Base-by-base conservation (phyloP, 2,888 invertebrate species). In the Pterobdella sp. region DNA sequence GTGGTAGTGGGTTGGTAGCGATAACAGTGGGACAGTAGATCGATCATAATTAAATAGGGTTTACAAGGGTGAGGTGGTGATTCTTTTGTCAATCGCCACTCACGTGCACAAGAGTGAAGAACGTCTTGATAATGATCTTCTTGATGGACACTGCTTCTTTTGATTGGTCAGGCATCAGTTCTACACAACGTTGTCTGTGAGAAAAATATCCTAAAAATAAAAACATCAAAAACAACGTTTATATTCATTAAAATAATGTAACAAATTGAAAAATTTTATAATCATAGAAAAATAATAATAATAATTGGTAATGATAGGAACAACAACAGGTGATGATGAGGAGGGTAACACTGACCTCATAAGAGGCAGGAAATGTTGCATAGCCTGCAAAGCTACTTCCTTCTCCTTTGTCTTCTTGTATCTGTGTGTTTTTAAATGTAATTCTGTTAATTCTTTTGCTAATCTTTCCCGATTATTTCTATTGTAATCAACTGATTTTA, bases 41-140 rank as follows among this genome's bases (percentile, higher is more conserved):
- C 26, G 7, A 14, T 31, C 34, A 49, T 26, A 68, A 22, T 14
- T 42, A 79, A 82, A 82, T 82, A 83, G 78, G 68, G 76, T 77
- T 42, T 7, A 63, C 32, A 72, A 60, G 10, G 18, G 29, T 26
- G 68, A 22, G 26, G 31, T 10, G 7, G 42, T 29, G 42, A 31
- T 10, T 10, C 10, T 31, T 1, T 60, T 14, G 31, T 56, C 26
- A 34, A 32, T 22, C n/a, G 1, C 29, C 18, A 42, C 68, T 2
- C 7, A 84, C 84, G 87, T 94, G 95, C 65, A 94, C 91, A 69
- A 96, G 87, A 37, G 93, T 92, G 85, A 91, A 94, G 85, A 92
- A 97, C 79, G 94, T 92, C 84, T 92, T 92, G 14, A 91, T 85
- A 79, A 96, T 91, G 85, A 93, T 92, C 85, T 98, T 97, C 84